Conservation (phyloP, 2,888 invertebrate species). For the Dione vanillae region DNA sequence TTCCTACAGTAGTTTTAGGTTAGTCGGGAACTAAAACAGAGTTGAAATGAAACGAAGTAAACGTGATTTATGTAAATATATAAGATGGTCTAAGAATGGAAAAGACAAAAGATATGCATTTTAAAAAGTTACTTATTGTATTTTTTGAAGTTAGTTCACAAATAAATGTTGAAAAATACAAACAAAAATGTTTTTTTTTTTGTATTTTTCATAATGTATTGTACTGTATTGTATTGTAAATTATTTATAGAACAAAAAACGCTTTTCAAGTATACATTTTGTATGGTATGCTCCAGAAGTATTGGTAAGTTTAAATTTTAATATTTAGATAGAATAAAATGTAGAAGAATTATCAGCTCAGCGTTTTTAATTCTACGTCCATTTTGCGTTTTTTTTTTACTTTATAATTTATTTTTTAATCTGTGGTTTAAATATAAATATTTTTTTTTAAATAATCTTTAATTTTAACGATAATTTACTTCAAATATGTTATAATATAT, state of each 20-base stretch:
- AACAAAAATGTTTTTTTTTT: conserved; percentile 1
- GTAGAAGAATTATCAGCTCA: conserved; percentile 73
- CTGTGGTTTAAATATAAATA: conserved; percentile 17
- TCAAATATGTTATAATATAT: neutral
- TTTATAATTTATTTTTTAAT: conserved; percentile 44
- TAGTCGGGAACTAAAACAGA: conserved; percentile 74
- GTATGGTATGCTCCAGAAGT: conserved; percentile 63
- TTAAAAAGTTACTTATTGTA: conserved; percentile 56
- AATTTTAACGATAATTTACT: neutral
- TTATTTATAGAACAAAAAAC: conserved; percentile 68
- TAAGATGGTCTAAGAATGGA: conserved; percentile 55
- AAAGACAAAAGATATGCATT: conserved; percentile 43
- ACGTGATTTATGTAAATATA: conserved; percentile 72
- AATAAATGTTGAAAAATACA: conserved; percentile 9
- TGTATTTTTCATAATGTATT: conserved; percentile 34
- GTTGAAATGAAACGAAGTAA: conserved; percentile 75
- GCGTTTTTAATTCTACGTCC: conserved; percentile 56
- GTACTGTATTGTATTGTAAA: conserved; percentile 45
- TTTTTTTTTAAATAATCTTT: neutral
- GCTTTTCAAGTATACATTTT: conserved; percentile 75
- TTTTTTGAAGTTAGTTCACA: conserved; percentile 46
- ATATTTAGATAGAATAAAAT: conserved; percentile 73
- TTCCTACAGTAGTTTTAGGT: conserved; percentile 56
- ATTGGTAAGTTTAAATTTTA: conserved; percentile 63
- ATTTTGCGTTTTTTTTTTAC: conserved; percentile 43